A percentile compares a stretch with the other conserved stretches of the same genome.
Conservation (phyloP, 1,140 invertebrate genomes). For the Caenorhabditis remanei region DNA sequence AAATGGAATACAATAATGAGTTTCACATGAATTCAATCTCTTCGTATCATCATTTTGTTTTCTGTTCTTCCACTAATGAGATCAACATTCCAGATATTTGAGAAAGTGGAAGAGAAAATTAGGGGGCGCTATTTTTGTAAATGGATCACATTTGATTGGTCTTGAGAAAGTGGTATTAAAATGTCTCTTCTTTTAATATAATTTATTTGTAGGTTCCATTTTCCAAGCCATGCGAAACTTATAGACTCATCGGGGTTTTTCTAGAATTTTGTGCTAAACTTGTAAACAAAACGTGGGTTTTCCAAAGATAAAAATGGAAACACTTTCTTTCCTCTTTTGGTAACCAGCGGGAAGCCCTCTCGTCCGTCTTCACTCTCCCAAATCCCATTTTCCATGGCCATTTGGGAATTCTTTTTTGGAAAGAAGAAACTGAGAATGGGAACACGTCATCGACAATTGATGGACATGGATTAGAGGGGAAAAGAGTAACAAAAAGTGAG, state of each 20-base stretch:
- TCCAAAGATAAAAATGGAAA: constrained; percentile 1
- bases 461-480: constrained; percentile 40
- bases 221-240: too few species aligned
- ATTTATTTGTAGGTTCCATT: too few species aligned
- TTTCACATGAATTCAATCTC: not conserved
- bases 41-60: not conserved
- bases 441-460: constrained; percentile 52
- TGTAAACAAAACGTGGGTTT: not conserved
- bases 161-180: too few species aligned
- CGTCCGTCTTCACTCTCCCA: not conserved
- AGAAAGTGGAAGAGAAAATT: constrained; percentile 26
- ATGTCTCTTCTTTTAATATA: too few species aligned
- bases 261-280: not conserved
- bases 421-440: constrained; percentile 41
- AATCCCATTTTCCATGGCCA: constrained; percentile 50
- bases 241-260: too few species aligned
- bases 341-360: constrained; percentile 29
- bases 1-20: not conserved
- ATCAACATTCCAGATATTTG: constrained; percentile 46
- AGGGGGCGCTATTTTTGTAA: not conserved
- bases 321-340: not conserved
- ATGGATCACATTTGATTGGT: not conserved
- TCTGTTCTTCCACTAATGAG: constrained; percentile 40
- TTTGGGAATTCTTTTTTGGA: constrained; percentile 34
- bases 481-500: not conserved